phyloP scores from a whole-genome alignment of 2,113 vertebrate genomes.

The Nibea albiflora region DNA sequence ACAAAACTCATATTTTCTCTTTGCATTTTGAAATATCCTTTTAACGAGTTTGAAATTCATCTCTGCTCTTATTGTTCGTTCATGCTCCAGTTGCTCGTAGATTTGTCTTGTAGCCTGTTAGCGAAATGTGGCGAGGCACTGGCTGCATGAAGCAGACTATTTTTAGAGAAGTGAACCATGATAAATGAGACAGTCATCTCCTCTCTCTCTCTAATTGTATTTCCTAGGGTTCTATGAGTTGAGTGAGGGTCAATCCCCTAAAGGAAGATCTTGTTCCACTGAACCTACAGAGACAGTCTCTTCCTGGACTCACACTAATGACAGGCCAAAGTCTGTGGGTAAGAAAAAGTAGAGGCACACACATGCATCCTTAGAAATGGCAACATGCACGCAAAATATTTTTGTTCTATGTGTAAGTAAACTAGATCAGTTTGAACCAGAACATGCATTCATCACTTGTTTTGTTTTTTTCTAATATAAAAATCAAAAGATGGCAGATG shows the following conservation, averaged over 20 bases:
- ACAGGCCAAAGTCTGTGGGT: slow-evolving; percentile 91
- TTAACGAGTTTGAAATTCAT: slow-evolving; percentile 13
- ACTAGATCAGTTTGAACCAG: background rate
- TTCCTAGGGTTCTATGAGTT: slow-evolving; percentile 86
- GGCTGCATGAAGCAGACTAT: slow-evolving; percentile 7
- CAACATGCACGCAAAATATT: background rate
- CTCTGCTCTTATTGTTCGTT: slow-evolving; percentile 18
- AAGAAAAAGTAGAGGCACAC: slow-evolving; percentile 61
- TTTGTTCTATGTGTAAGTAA: background rate
- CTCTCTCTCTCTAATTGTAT: slow-evolving; percentile 12
- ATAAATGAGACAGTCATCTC: slow-evolving; percentile 23
- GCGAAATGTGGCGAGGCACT: slow-evolving; percentile 8
- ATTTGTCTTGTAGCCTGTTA: slow-evolving; percentile 38
- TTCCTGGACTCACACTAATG: slow-evolving; percentile 80
- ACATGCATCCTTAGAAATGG: background rate
- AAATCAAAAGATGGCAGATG: background rate
- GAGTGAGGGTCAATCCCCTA: slow-evolving; percentile 85
- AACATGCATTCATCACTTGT: background rate
- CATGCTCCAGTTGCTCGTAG: slow-evolving; percentile 39
- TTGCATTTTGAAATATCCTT: slow-evolving; percentile 15
- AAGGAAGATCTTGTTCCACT: slow-evolving; percentile 80
- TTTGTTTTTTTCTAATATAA: background rate
- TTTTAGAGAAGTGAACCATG: slow-evolving; percentile 18
- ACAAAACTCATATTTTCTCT: background rate
- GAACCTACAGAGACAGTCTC: slow-evolving; percentile 79